These are phyloP conservation scores for Pogonophryne albipinna DNA, from an alignment of 2,797 vertebrate genomes.

Conservation along the genomic window DNA sequence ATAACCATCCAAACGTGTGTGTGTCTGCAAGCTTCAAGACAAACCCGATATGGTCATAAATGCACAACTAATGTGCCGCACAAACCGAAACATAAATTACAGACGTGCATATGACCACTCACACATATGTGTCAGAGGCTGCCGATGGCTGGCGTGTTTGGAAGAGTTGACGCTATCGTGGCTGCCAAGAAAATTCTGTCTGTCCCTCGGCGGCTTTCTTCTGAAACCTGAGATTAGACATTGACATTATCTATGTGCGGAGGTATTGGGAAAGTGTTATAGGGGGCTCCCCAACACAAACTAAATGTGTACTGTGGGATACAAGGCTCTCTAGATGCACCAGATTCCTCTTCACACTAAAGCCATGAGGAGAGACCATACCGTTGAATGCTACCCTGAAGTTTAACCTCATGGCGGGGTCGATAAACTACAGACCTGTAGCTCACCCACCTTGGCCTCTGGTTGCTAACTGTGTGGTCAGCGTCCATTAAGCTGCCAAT, in stretches of 20 bases:
- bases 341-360: background rate
- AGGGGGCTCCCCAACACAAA: constrained; percentile 13
- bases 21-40: constrained; percentile 2
- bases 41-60: constrained; percentile 22
- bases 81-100: constrained; percentile 17
- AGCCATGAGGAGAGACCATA: constrained; percentile 1
- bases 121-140: constrained; percentile 20
- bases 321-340: background rate
- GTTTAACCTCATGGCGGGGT: constrained; percentile 12
- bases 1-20: constrained; percentile 24
- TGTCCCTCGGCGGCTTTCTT: constrained; percentile 46
- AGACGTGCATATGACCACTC: constrained; percentile 2
- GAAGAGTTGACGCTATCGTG: constrained; percentile 24
- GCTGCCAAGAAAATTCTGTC: constrained; percentile 57
- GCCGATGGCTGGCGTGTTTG: constrained; percentile 32
- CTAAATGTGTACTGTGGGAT: constrained; percentile 21
- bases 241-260: constrained; percentile 57
- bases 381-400: background rate
- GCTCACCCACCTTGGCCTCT: constrained; percentile 41
- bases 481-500: constrained; percentile 70
- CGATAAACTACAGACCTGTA: constrained; percentile 52
- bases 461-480: constrained; percentile 71
- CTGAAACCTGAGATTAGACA: constrained; percentile 68
- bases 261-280: constrained; percentile 25
- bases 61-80: constrained; percentile 15